phyloP scores from a whole-genome alignment of 2,113 vertebrate genomes.

The Pteruthius melanotis region DNA sequence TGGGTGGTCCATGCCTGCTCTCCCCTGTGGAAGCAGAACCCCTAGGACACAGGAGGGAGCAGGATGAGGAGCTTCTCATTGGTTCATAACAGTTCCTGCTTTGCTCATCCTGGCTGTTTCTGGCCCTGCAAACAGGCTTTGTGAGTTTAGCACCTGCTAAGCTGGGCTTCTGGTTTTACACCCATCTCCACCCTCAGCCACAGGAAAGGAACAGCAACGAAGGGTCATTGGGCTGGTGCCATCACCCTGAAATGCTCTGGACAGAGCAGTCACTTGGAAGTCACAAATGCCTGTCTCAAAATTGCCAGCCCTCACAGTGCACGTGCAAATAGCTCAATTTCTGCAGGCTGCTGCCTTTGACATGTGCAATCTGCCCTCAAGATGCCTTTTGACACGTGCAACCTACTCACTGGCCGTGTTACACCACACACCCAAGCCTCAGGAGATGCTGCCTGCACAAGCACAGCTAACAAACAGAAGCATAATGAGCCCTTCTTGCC shows the following conservation, averaged over 20 bases:
- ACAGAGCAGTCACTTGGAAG: neutral
- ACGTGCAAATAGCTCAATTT: neutral
- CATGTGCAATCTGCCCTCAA: neutral
- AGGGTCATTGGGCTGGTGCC: neutral
- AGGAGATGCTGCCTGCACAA: neutral
- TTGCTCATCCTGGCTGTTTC: neutral
- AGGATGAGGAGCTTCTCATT: neutral
- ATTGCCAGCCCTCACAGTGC: neutral
- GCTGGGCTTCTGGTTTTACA: neutral
- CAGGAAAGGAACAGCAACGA: neutral
- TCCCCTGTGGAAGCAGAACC: fast-evolving
- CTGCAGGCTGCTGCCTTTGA: constrained; percentile 19
- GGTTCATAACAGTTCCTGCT: neutral
- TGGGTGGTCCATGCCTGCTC: fast-evolving
- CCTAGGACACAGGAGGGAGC: neutral
- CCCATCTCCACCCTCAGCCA: neutral
- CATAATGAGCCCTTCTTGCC: neutral
- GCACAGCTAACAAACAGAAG: constrained; percentile 29
- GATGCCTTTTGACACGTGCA: neutral
- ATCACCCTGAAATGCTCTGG: neutral
- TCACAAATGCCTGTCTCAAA: neutral
- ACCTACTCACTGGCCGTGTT: neutral
- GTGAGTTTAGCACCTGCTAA: neutral
- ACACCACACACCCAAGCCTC: neutral
- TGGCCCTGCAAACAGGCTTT: neutral